A percentile compares a stretch with the other conserved stretches of the same genome.
Evolutionary conservation across 2,797 vertebrate genomes (phyloP).

Genomic region (Premnoplex brunnescens): DNA sequence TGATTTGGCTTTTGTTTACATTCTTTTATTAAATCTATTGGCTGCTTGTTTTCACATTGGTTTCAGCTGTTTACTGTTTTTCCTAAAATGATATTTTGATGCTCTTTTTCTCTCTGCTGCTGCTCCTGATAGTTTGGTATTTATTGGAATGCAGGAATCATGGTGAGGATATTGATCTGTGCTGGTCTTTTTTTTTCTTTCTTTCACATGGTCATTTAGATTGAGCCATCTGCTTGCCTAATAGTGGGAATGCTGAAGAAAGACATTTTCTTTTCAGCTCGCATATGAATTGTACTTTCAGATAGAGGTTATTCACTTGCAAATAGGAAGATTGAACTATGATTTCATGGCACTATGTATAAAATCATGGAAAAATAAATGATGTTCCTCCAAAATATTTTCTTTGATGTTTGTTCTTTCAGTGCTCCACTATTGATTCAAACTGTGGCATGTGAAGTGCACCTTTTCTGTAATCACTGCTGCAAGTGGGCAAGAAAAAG

Average conservation of each 20-base stretch:
- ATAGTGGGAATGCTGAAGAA: not conserved
- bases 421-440: not conserved
- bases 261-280: not conserved
- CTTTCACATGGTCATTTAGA: slow-evolving; percentile 39
- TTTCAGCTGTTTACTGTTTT: slow-evolving; percentile 1
- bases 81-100: not conserved
- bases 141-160: slow-evolving; percentile 46
- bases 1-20: not conserved
- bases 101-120: not conserved
- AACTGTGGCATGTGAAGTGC: not conserved
- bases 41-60: slow-evolving; percentile 20
- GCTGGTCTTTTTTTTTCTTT: not conserved
- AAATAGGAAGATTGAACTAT: not conserved
- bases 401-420: slow-evolving; percentile 17
- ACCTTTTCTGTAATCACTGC: not conserved
- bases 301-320: not conserved
- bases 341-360: not conserved
- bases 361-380: slow-evolving; percentile 5
- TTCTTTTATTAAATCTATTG: not conserved
- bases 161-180: slow-evolving; percentile 9
- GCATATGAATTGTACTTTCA: not conserved
- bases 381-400: not conserved
- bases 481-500: not conserved
- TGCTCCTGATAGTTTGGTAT: slow-evolving; percentile 19
- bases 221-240: slow-evolving; percentile 46